phyloP scores from a whole-genome alignment of 2,113 vertebrate species.

The Nothoprocta pentlandii region DNA sequence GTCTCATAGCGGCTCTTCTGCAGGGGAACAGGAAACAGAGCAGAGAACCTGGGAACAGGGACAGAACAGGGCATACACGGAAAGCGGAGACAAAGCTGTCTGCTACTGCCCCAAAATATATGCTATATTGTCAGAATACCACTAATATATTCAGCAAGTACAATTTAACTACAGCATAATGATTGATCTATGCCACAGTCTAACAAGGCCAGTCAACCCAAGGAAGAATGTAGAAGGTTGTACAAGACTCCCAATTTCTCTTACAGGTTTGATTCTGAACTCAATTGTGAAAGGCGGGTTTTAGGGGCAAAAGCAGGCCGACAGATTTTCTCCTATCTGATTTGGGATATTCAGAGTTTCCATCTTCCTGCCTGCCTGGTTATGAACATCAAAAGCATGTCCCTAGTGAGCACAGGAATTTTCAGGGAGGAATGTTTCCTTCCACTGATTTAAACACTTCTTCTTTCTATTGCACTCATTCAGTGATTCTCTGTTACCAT shows the following conservation, averaged over 20 bases:
- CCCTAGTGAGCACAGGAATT: background rate
- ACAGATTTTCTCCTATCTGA: background rate
- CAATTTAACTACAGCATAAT: background rate
- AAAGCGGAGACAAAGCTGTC: background rate
- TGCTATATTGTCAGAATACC: background rate
- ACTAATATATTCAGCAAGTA: background rate
- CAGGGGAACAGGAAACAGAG: conserved; percentile 42
- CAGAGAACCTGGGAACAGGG: conserved; percentile 30
- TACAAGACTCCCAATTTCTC: background rate
- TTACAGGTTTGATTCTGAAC: background rate
- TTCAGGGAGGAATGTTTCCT: background rate
- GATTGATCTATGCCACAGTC: background rate
- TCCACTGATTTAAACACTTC: background rate
- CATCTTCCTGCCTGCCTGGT: background rate
- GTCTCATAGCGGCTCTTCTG: conserved; percentile 97
- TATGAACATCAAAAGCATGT: background rate
- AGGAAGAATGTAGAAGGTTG: background rate
- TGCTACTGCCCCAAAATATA: background rate
- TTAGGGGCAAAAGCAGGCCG: background rate
- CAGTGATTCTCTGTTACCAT: background rate
- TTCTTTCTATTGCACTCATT: background rate
- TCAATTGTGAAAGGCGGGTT: background rate
- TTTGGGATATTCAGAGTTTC: background rate
- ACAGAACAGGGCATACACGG: background rate
- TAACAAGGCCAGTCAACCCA: background rate